Percentiles rank a stretch among this genome's conserved stretches.
Conservation (phyloP, 1,140 invertebrate genomes). For the Thalassaphorura encarpata region DNA sequence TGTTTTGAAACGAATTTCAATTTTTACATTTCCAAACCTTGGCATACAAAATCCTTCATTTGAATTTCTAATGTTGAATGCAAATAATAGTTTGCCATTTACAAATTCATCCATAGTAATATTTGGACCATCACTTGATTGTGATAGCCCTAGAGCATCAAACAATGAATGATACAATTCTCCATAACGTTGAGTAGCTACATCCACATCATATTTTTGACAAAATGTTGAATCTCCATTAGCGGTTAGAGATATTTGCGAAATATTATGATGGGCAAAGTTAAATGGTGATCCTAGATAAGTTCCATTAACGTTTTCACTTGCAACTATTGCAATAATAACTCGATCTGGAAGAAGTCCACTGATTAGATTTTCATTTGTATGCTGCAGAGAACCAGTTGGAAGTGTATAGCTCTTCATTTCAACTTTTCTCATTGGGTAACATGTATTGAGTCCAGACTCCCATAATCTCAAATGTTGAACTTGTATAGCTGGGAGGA, state of each 20-base stretch:
- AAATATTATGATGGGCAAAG: conserved; percentile 16
- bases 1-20: conserved; percentile 13
- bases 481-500: conserved; percentile 10
- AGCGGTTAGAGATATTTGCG: conserved; percentile 11
- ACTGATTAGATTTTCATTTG: conserved; percentile 26
- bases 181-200: conserved; percentile 1
- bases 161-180: conserved; percentile 8
- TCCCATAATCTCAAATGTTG: conserved; percentile 15
- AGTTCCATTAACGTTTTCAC: conserved; percentile 17
- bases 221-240: conserved; percentile 12
- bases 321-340: conserved; percentile 14
- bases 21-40: conserved; percentile 12
- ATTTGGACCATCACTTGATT: conserved; percentile 2
- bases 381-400: conserved; percentile 9
- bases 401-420: conserved; percentile 24
- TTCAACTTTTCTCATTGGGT: conserved; percentile 19
- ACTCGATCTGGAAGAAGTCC: conserved; percentile 21
- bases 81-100: conserved; percentile 6
- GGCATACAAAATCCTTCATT: conserved; percentile 1
- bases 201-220: conserved; percentile 4
- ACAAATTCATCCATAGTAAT: conserved; percentile 9
- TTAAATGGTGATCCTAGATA: conserved; percentile 17
- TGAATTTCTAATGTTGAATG: conserved; percentile 13
- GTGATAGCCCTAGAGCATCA: conserved; percentile 4
- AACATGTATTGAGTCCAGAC: background rate